Evolutionary conservation across 2,113 vertebrate species (phyloP).

Genomic region (Ciconia maguari): DNA sequence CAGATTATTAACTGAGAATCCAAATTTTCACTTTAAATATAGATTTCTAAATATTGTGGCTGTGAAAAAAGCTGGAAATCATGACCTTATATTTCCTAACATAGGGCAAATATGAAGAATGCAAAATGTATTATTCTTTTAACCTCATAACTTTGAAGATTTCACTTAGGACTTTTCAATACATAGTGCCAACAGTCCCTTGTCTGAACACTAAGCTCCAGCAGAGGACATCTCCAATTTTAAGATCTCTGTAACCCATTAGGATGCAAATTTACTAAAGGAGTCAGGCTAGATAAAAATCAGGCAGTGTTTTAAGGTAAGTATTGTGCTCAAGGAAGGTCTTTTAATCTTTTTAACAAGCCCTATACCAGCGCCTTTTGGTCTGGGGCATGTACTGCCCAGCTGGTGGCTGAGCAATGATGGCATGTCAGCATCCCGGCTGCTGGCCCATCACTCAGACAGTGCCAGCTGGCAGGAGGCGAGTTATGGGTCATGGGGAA

Average conservation of each 20-base stretch:
- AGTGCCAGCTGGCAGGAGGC: background rate
- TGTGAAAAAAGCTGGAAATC: background rate
- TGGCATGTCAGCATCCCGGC: rapidly evolving
- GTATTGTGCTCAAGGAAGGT: background rate
- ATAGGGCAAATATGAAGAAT: background rate
- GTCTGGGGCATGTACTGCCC: too few species aligned
- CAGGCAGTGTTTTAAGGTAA: background rate
- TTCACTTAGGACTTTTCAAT: background rate
- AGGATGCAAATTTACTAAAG: background rate
- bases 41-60: background rate
- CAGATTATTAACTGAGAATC: background rate
- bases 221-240: background rate
- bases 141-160: background rate
- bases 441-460: background rate
- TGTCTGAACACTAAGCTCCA: background rate
- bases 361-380: background rate
- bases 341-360: background rate
- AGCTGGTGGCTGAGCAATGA: background rate
- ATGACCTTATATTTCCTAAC: background rate
- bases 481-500: background rate
- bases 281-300: background rate
- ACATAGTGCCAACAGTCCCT: background rate
- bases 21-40: background rate
- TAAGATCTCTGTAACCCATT: background rate
- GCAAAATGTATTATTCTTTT: background rate